Evolutionary conservation across 2,113 vertebrate species (phyloP).

Genomic region (Eretmochelys imbricata): DNA sequence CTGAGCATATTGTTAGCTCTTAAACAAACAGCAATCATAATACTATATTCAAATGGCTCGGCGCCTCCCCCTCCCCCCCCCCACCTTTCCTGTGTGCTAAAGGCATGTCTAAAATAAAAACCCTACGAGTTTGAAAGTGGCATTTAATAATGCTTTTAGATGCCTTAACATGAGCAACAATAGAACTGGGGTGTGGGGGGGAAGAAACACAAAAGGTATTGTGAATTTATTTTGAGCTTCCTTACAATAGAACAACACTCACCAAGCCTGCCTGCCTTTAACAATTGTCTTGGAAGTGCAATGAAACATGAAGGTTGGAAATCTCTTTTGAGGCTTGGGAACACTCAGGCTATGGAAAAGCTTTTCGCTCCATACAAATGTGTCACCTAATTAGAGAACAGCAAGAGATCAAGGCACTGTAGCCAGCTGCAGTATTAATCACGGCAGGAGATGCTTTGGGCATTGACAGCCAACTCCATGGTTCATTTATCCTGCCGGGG

Average conservation of each 20-base stretch:
- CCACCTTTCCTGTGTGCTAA: fast-evolving
- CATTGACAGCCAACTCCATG: slow-evolving; percentile 8
- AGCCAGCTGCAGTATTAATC: background rate
- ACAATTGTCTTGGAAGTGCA: fast-evolving
- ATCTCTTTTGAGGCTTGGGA: background rate
- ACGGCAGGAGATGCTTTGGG: background rate
- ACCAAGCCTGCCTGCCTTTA: background rate
- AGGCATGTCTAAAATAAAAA: background rate
- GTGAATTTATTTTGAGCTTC: background rate
- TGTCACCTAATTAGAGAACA: slow-evolving; percentile 9
- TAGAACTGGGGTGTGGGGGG: background rate
- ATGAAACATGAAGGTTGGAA: background rate
- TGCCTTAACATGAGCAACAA: background rate
- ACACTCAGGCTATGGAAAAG: background rate
- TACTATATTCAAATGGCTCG: background rate
- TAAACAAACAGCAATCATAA: background rate
- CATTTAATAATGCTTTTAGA: background rate
- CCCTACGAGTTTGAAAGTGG: fast-evolving
- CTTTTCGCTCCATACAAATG: background rate
- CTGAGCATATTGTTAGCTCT: fast-evolving
- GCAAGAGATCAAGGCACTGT: background rate
- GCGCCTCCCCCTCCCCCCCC: background rate
- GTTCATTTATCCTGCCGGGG: slow-evolving; percentile 1
- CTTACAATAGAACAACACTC: fast-evolving
- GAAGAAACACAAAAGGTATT: fast-evolving